Evolutionary conservation across 2,888 invertebrate genomes (phyloP), one percentile per base, ranked within the genome.

Genomic region (Vanessa cardui): DNA sequence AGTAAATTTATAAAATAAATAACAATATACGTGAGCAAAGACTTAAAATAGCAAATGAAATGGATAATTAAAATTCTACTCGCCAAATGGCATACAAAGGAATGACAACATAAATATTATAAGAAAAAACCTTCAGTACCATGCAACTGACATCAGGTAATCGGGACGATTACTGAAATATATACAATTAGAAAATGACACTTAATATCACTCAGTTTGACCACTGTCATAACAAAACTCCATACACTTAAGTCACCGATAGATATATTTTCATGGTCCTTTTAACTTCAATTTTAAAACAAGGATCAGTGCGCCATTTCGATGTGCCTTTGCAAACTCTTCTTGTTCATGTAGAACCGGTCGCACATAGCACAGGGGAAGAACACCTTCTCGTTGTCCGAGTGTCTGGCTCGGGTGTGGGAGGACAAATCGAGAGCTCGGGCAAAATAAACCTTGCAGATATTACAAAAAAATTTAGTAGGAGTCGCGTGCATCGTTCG

Each of bases 331-430:
- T 93, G 92, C 73, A 94, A 89, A 64, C 93, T 93, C 72, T 90
- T 88, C 75, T 90, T 93, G 76, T 92, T 93, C 86, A 93, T 93
- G 73, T 94, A 93, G 75, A 94, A 94, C 6, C 93, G 90, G 67
- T 94, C 93, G 76, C 94, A 94, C 84, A 94, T 90, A 70, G 90
- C 93, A 79, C 94, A 94, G 0, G 93, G 94, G 82, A 92, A 94
- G 64, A 94, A 92, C n/a, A 92, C 88, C 70, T 92, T 94, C 16
- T 93, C 90, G 77, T 92, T 93, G 72, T 91, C 90, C 0, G 90
- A 75, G 78, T 94, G 94, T 72, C 94, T 86, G 64, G 92, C 89
- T 4, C 92, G 85, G 49, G 92, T 92, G 78, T 93, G 93, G 15
- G 88, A 89, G 6, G 93, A 89, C 1, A 94, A 83, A 60, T 93